Evolutionary conservation across 2,888 invertebrate species (phyloP).

Genomic region (Orthosia cruda): DNA sequence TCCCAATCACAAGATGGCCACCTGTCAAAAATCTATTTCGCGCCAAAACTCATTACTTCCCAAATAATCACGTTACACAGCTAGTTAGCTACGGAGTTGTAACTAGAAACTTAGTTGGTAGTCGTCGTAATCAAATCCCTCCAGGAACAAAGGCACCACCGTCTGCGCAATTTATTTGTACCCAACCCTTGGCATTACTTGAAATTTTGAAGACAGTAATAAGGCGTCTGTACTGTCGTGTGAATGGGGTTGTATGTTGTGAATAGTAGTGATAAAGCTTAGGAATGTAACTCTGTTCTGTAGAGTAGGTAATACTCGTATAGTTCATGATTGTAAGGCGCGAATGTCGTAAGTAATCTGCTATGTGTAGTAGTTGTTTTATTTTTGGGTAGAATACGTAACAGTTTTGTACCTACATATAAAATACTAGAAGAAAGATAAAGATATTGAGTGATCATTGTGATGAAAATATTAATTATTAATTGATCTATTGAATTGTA

Average conservation of each 20-base stretch:
- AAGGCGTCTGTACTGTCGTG: slow-evolving; percentile 40
- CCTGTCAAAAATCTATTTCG: slow-evolving; percentile 46
- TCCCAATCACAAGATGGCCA: slow-evolving; percentile 38
- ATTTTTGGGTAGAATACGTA: background rate
- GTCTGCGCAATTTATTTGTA: slow-evolving; percentile 63
- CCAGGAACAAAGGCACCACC: slow-evolving; percentile 57
- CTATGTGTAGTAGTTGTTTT: slow-evolving; percentile 6
- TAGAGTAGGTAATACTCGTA: slow-evolving; percentile 27
- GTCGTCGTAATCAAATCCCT: slow-evolving; percentile 66
- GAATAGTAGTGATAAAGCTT: slow-evolving; percentile 51
- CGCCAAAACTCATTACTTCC: slow-evolving; percentile 46
- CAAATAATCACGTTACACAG: slow-evolving; percentile 47
- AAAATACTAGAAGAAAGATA: too few relatives aligned
- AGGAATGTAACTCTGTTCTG: slow-evolving; percentile 30
- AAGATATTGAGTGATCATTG: too few relatives aligned
- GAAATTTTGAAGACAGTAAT: slow-evolving; percentile 60
- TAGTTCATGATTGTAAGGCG: slow-evolving; percentile 27
- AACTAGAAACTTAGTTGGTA: slow-evolving; percentile 56
- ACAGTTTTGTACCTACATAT: background rate
- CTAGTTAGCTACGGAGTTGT: slow-evolving; percentile 48
- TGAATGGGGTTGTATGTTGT: slow-evolving; percentile 50
- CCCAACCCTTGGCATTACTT: slow-evolving; percentile 59
- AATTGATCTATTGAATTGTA: too few relatives aligned
- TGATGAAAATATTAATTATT: too few relatives aligned
- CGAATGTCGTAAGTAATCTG: slow-evolving; percentile 26